A percentile compares a stretch with the other conserved stretches of the same genome.
Conservation (phyloP, 2,888 invertebrate species). For the Nymphalis urticae region DNA sequence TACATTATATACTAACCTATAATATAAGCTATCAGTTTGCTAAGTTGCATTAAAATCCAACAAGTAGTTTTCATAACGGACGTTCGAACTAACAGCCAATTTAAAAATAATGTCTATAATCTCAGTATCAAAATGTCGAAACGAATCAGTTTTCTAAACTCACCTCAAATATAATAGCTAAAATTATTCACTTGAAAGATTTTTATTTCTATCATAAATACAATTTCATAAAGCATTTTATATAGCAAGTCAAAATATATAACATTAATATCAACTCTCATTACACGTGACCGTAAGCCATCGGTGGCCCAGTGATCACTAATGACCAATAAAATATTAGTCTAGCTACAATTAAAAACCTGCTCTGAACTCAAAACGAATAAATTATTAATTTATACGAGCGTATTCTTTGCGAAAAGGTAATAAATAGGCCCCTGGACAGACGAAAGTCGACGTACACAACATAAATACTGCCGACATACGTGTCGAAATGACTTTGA, state of each 20-base stretch:
- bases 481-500: conserved; percentile 41
- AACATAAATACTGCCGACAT: conserved; percentile 60
- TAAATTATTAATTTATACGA: conserved; percentile 69
- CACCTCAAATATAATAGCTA: too few relatives aligned
- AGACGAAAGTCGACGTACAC: conserved; percentile 65
- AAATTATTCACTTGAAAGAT: too few relatives aligned
- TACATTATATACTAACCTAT: too few relatives aligned
- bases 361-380: conserved; percentile 44
- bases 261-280: conserved; percentile 1
- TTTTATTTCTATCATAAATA: too few relatives aligned
- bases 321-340: conserved; percentile 42
- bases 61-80: too few relatives aligned
- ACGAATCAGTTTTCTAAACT: too few relatives aligned
- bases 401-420: conserved; percentile 60
- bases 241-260: not conserved
- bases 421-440: conserved; percentile 71
- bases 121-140: too few relatives aligned
- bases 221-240: too few relatives aligned
- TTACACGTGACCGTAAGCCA: not conserved
- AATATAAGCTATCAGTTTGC: too few relatives aligned
- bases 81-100: too few relatives aligned
- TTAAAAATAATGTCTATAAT: too few relatives aligned
- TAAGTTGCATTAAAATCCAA: too few relatives aligned
- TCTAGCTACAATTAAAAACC: conserved; percentile 42
- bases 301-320: conserved; percentile 27